These are phyloP conservation scores for Marmota flaviventris DNA, from an alignment of 2,113 vertebrate species.

Conservation along the genomic window DNA sequence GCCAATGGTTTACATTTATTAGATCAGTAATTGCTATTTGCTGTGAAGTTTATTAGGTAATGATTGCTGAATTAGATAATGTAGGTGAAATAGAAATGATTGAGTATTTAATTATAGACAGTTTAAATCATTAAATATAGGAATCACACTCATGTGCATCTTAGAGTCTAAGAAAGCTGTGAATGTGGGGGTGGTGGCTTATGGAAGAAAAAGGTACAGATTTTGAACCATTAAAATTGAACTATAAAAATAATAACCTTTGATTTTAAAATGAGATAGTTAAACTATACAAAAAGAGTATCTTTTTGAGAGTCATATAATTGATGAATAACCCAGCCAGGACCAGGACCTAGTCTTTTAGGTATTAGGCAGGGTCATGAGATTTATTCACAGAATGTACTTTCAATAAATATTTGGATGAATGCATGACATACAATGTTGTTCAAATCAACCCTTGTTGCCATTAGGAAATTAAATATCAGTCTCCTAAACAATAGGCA, in stretches of 20 bases:
- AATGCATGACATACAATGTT: background rate
- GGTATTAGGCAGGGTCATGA: background rate
- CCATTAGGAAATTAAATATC: background rate
- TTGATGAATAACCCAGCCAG: background rate
- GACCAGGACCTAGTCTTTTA: background rate
- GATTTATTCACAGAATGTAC: background rate
- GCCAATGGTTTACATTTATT: background rate
- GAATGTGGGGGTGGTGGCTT: background rate
- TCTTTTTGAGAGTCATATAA: background rate
- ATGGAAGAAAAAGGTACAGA: background rate
- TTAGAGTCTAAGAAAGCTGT: slow-evolving; percentile 33
- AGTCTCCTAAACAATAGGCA: background rate
- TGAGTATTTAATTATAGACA: slow-evolving; percentile 23
- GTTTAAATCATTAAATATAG: slow-evolving; percentile 41
- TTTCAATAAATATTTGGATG: background rate
- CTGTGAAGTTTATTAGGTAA: background rate
- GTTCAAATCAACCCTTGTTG: slow-evolving; percentile 10
- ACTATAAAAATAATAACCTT: background rate
- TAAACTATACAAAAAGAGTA: background rate
- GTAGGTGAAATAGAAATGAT: background rate
- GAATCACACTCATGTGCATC: background rate
- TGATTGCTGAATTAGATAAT: slow-evolving; percentile 3
- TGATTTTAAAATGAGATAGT: background rate
- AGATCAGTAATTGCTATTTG: slow-evolving; percentile 22
- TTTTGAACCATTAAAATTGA: slow-evolving; percentile 23